Conservation (phyloP, 2,888 invertebrate species). For the Papilio gigon region DNA sequence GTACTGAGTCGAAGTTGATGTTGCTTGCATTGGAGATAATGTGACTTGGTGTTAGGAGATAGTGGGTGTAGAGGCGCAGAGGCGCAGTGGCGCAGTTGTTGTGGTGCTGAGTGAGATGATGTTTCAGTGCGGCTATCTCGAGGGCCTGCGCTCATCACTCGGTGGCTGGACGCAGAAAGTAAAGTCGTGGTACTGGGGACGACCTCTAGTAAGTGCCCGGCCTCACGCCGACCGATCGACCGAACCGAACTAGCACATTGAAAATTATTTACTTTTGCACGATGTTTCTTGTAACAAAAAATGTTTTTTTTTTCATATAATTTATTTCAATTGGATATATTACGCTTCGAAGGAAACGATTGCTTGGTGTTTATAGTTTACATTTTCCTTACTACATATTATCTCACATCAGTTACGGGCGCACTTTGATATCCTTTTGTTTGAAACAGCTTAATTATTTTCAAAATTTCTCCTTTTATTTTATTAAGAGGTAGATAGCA, state of each 20-base stretch:
- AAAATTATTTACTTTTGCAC: constrained; percentile 78
- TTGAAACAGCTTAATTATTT: constrained; percentile 59
- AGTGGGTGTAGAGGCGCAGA: constrained; percentile 51
- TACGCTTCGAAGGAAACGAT: constrained; percentile 73
- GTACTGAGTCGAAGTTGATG: neutral
- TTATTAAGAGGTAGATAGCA: constrained; percentile 57
- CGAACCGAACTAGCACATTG: constrained; percentile 79
- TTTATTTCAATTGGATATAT: constrained; percentile 64
- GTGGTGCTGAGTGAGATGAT: constrained; percentile 81
- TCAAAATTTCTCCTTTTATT: constrained; percentile 52
- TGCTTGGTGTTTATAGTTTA: constrained; percentile 72
- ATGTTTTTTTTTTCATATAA: constrained; percentile 49
- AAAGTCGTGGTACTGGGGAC: constrained; percentile 98
- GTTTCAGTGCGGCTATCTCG: constrained; percentile 95
- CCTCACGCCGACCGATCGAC: constrained; percentile 71
- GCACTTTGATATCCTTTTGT: constrained; percentile 75
- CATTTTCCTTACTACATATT: constrained; percentile 67
- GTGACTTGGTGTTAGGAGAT: constrained; percentile 33
- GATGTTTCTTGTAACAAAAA: constrained; percentile 62
- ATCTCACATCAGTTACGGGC: constrained; percentile 72
- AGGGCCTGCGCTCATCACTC: constrained; percentile 96
- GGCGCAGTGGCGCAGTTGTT: constrained; percentile 41
- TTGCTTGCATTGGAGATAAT: constrained; percentile 34
- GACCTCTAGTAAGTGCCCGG: constrained; percentile 95
- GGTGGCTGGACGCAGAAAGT: constrained; percentile 98